Evolutionary conservation across 2,113 vertebrate genomes (phyloP), one percentile per base, ranked within the genome.

Genomic region (Ardeotis arabs): DNA sequence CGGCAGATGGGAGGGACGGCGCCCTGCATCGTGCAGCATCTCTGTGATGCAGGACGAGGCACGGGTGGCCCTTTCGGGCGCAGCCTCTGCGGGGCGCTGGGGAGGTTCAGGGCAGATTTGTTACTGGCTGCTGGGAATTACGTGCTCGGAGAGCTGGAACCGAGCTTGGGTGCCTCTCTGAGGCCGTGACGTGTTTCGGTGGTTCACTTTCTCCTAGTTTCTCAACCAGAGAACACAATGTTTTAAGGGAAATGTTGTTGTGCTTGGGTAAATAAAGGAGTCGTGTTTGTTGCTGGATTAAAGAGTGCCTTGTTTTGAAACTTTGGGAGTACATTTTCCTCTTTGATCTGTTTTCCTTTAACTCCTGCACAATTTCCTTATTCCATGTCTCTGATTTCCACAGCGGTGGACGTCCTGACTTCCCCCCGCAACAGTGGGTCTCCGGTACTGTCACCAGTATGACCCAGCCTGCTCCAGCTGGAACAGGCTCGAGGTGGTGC

Each of bases 121-220:
- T 17, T n/a, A 5, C 12, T 35, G 41, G 0, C 49, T 63, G 37
- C 72, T 70, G 77, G 55, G 19, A 31, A 35, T 5, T 24, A 4
- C 1, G 0, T 14, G 59, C 73, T 25, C 3, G 0, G 56, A 7
- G 60, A 50, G 3, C 44, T n/a, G 39, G 16, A 44, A 53, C 25
- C 28, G 6, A 47, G 39, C 49, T 6, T 20, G 52, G 59, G 10
- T 78, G 84, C 78, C 72, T 74, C 53, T 29, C 44, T 20, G n/a
- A 76, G 72, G 84, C 60, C 27, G 0, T 12, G 86, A 53, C 4
- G 0, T 23, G 14, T 49, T 70, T 21, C 78, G 41, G 7, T 10
- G 18, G 31, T 86, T 84, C 75, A 68, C 90, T 96, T 91, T 97
- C 74, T 86, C 95, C 94, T 22, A 2, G 15, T 94, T 95, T 92